phyloP scores from a whole-genome alignment of 37 sponge, comb jelly and placozoan species.

The Theonella swinhoei region DNA sequence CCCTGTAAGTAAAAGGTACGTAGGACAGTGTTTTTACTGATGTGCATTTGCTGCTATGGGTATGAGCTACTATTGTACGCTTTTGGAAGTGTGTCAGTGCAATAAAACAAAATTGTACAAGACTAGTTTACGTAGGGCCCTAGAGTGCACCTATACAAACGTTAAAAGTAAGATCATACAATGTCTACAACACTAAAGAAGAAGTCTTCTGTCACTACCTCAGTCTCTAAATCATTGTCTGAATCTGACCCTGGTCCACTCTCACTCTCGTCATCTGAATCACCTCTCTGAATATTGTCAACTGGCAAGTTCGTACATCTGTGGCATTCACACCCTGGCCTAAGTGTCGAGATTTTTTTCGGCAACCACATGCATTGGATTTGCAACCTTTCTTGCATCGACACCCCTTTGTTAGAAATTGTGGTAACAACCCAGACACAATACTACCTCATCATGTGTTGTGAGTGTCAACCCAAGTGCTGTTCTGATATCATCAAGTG shows the following conservation, averaged over 20 bases:
- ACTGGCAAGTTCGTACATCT: slow-evolving; percentile 26
- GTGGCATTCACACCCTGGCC: slow-evolving; percentile 40
- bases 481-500: no score
- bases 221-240: not conserved
- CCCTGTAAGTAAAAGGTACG: not conserved
- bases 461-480: no score
- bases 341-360: slow-evolving; percentile 12
- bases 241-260: not conserved
- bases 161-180: not conserved
- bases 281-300: not conserved
- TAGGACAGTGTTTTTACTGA: not conserved
- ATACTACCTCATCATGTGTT: no score
- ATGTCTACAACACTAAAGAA: not conserved
- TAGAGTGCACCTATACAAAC: not conserved
- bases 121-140: not conserved
- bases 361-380: slow-evolving; percentile 8
- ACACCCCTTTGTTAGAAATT: slow-evolving; percentile 27
- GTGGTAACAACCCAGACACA: no score
- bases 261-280: not conserved
- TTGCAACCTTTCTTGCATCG: slow-evolving; percentile 23
- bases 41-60: no score
- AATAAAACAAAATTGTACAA: not conserved
- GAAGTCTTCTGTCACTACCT: slow-evolving; percentile 27
- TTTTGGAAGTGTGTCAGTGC: not conserved
- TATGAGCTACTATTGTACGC: not conserved